These are phyloP conservation scores for Drosophila trapezifrons DNA, from an alignment of 1,140 invertebrate genomes.

Conservation along the genomic window DNA sequence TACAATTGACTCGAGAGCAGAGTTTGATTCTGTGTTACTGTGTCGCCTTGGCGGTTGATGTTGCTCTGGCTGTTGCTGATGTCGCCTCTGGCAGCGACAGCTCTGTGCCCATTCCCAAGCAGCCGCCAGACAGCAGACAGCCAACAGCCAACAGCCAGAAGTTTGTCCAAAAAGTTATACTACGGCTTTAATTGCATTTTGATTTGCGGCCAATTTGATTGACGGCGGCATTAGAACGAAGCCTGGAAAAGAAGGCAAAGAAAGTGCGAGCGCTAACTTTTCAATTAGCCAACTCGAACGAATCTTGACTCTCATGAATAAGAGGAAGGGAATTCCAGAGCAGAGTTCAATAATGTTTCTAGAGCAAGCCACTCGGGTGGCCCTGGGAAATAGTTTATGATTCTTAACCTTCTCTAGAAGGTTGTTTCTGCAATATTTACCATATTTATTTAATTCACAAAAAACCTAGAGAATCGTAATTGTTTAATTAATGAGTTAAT, in stretches of 20 bases:
- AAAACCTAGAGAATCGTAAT: no score
- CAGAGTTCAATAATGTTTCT: slow-evolving; percentile 16
- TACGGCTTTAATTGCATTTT: slow-evolving; percentile 70
- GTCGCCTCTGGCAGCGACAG: slow-evolving; percentile 59
- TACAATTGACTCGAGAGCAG: slow-evolving; percentile 68
- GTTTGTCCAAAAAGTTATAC: slow-evolving; percentile 60
- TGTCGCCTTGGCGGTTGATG: slow-evolving; percentile 58
- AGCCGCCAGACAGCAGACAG: slow-evolving; percentile 21
- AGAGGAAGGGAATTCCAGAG: neutral
- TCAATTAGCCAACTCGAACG: slow-evolving; percentile 41
- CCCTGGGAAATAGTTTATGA: neutral
- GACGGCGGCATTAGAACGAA: slow-evolving; percentile 27
- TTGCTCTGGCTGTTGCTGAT: slow-evolving; percentile 36
- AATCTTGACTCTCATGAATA: slow-evolving; percentile 25
- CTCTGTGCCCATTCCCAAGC: slow-evolving; percentile 71
- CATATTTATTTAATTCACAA: no score
- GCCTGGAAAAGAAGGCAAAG: slow-evolving; percentile 9
- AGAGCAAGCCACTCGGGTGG: neutral
- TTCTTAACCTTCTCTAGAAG: neutral
- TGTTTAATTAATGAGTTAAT: no score
- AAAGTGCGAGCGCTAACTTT: slow-evolving; percentile 29
- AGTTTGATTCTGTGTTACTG: slow-evolving; percentile 70
- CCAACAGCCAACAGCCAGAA: slow-evolving; percentile 42
- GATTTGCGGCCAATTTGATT: slow-evolving; percentile 61
- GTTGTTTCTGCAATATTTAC: no score